Evolutionary conservation across 2,113 vertebrate genomes (phyloP).

Genomic region (Mionectes macconnelli): DNA sequence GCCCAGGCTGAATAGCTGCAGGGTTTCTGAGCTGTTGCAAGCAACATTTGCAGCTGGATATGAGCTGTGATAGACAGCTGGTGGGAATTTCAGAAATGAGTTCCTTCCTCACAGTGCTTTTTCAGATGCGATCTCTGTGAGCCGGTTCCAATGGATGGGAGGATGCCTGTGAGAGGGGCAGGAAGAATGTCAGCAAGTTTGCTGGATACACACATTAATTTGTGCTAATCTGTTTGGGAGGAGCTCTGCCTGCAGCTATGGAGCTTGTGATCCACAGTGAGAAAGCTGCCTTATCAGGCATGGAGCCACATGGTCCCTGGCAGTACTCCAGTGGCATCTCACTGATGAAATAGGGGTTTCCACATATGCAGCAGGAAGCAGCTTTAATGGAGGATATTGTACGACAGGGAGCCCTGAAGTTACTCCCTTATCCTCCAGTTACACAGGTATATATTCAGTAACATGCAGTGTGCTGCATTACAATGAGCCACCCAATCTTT

Average conservation of each 20-base stretch:
- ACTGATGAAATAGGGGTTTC: neutral
- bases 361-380: neutral
- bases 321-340: neutral
- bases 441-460: neutral
- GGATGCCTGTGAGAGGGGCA: neutral
- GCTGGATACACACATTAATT: neutral
- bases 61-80: neutral
- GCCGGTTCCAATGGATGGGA: fast-evolving
- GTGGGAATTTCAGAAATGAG: neutral
- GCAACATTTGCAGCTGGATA: neutral
- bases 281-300: neutral
- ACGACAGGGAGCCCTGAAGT: neutral
- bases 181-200: neutral
- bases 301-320: neutral
- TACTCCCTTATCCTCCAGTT: neutral
- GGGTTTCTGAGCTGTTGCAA: neutral
- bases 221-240: neutral
- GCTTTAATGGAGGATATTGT: neutral
- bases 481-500: neutral
- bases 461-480: neutral
- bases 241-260: neutral
- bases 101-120: neutral
- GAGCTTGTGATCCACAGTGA: neutral
- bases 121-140: neutral
- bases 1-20: neutral